Conservation (phyloP, 2,113 vertebrate species). For the Oreocharis arfaki region DNA sequence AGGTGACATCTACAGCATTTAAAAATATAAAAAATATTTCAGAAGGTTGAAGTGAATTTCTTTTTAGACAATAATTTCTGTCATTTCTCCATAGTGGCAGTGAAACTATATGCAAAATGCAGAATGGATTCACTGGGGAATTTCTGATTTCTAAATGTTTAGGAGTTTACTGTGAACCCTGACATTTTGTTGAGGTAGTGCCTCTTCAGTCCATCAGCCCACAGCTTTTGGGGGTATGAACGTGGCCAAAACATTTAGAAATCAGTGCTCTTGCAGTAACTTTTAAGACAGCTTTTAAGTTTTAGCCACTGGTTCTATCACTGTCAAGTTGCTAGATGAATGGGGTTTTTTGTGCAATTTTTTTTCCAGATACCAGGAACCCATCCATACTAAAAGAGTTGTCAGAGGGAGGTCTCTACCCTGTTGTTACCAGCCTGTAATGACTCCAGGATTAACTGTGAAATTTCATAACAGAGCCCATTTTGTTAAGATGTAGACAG, state of each 20-base stretch:
- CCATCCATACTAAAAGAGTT: not conserved
- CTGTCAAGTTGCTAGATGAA: not conserved
- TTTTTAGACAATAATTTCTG: not conserved
- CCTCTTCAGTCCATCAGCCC: not conserved
- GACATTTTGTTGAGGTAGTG: not conserved
- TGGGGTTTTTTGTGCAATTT: not conserved
- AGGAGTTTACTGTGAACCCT: not conserved
- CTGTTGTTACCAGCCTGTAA: not conserved
- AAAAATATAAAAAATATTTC: not conserved
- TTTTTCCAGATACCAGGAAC: not conserved
- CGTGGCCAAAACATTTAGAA: not conserved
- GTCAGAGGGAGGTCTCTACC: not conserved
- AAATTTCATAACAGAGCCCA: not conserved
- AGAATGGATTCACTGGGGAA: not conserved
- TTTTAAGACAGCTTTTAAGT: not conserved
- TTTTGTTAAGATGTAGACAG: not conserved
- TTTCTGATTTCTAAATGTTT: not conserved
- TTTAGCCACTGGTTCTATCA: not conserved
- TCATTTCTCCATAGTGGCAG: not conserved
- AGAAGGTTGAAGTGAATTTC: not conserved
- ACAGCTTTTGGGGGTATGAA: not conserved
- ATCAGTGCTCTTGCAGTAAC: not conserved
- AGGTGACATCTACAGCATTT: not conserved
- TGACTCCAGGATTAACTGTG: not conserved
- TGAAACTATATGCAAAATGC: not conserved